Conservation (phyloP, 2,113 vertebrate genomes). For the Nycticorax nycticorax region DNA sequence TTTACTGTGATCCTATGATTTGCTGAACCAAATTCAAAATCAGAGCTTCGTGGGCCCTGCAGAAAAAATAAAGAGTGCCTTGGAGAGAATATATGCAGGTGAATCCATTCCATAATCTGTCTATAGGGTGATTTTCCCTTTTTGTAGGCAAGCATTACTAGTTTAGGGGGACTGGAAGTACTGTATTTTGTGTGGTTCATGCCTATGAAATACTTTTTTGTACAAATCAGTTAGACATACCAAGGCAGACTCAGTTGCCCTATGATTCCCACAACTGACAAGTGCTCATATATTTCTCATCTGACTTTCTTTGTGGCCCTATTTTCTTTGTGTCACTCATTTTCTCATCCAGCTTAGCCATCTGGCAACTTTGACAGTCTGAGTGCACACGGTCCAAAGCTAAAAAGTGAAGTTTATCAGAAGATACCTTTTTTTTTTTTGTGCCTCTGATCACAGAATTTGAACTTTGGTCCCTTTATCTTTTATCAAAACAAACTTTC, state of each 20-base stretch:
- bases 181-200: neutral
- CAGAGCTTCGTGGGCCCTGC: accelerated
- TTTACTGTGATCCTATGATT: neutral
- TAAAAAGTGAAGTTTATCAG: slow-evolving; percentile 54
- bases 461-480: slow-evolving; percentile 39
- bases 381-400: neutral
- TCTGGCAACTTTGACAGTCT: neutral
- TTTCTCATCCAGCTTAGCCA: slow-evolving; percentile 37
- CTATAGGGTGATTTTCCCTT: neutral
- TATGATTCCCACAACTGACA: neutral
- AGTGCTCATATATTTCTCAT: neutral
- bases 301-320: neutral
- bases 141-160: neutral
- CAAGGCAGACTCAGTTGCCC: neutral
- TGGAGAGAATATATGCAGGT: neutral
- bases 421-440: neutral
- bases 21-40: neutral
- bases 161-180: neutral
- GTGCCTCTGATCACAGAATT: slow-evolving; percentile 19
- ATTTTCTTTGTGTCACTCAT: slow-evolving; percentile 1
- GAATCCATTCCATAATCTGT: neutral
- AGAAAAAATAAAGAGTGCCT: neutral
- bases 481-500: slow-evolving; percentile 49
- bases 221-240: neutral
- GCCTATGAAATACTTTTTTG: neutral